A percentile compares a stretch with the other conserved stretches of the same genome.
Evolutionary conservation across 2,797 vertebrate genomes (phyloP).

Genomic region (Sarcoramphus papa): DNA sequence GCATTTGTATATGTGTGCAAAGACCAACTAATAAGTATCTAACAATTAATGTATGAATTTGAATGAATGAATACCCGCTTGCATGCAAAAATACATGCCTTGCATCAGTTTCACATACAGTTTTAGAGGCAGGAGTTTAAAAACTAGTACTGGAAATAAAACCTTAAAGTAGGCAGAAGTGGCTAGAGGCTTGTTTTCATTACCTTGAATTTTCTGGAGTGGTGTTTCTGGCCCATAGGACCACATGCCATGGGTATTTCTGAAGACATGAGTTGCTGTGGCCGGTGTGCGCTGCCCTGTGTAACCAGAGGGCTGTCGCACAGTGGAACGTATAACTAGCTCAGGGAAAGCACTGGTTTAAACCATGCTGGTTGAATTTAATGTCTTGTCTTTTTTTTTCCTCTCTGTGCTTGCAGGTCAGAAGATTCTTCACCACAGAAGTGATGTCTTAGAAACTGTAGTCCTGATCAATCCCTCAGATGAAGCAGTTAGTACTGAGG

Average conservation of each 20-base stretch:
- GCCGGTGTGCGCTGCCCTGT: background rate
- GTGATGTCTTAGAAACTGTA: conserved; percentile 90
- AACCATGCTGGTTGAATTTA: background rate
- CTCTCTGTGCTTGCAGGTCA: conserved; percentile 78
- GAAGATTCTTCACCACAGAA: conserved; percentile 95
- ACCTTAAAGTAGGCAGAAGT: too few species aligned
- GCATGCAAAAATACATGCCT: too few species aligned
- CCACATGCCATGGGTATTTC: background rate
- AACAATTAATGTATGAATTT: too few species aligned
- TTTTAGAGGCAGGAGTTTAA: too few species aligned
- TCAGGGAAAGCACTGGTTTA: conserved; percentile 10
- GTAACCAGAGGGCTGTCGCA: background rate
- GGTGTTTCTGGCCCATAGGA: background rate
- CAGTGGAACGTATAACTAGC: background rate
- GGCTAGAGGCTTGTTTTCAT: background rate
- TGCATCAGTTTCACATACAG: too few species aligned
- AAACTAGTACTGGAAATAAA: too few species aligned
- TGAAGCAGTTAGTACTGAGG: background rate
- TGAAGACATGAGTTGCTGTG: background rate
- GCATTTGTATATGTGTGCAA: too few species aligned
- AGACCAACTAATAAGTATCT: too few species aligned
- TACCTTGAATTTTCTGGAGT: background rate
- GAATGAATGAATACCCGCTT: too few species aligned
- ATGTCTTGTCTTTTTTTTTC: background rate
- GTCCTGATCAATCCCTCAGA: conserved; percentile 91